These are phyloP conservation scores for Metallyticus violacea DNA, from an alignment of 2,888 invertebrate species.

Conservation along the genomic window DNA sequence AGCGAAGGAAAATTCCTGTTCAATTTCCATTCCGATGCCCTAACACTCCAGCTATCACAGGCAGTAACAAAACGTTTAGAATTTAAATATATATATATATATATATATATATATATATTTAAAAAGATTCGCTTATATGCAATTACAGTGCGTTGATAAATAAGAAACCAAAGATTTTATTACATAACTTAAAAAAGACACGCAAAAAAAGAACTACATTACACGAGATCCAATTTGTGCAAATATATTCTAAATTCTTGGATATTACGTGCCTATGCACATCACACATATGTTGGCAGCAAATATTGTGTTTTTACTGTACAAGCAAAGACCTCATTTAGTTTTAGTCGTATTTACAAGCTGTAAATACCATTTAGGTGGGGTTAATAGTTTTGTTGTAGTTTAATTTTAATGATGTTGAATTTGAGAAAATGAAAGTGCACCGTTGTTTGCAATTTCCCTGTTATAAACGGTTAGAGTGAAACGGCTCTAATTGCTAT, in stretches of 20 bases:
- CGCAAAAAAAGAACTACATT: too few relatives aligned
- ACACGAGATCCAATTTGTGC: neutral
- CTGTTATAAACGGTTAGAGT: neutral
- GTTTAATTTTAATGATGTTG: neutral
- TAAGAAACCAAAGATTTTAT: too few relatives aligned
- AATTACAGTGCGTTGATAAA: too few relatives aligned
- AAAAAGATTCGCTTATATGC: too few relatives aligned
- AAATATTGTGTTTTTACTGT: neutral
- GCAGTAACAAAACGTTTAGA: too few relatives aligned
- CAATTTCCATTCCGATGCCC: too few relatives aligned
- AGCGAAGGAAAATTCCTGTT: too few relatives aligned
- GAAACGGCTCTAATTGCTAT: neutral
- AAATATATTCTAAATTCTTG: neutral
- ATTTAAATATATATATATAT: too few relatives aligned
- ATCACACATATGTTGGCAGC: neutral
- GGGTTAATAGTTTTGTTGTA: neutral
- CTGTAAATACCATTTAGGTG: neutral
- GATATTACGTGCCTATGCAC: neutral
- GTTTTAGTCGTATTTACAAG: neutral
- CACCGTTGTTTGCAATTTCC: neutral
- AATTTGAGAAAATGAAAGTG: neutral
- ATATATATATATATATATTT: too few relatives aligned
- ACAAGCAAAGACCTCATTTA: neutral
- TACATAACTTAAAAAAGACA: too few relatives aligned
- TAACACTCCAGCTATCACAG: too few relatives aligned